Evolutionary conservation across 2,113 vertebrate species (phyloP).

Genomic region (Neogale vison): DNA sequence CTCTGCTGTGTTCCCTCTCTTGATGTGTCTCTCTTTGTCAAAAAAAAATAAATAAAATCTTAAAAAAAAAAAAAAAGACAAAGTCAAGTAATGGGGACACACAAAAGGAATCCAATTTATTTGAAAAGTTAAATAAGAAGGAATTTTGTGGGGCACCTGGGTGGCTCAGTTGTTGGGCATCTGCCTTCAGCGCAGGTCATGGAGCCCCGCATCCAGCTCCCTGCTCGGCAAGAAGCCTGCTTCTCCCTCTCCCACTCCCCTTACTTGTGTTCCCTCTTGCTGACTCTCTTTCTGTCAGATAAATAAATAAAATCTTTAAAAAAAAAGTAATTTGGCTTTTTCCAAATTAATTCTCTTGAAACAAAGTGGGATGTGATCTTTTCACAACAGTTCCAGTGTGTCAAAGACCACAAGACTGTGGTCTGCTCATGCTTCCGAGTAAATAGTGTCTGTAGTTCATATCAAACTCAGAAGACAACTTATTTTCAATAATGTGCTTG

Average conservation of each 20-base stretch:
- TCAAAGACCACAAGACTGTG: not conserved
- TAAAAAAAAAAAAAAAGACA: not conserved
- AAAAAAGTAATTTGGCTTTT: not conserved
- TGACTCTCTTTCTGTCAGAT: too few species aligned
- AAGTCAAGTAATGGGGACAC: slow-evolving; percentile 8
- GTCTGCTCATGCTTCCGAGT: slow-evolving; percentile 15
- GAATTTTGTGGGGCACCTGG: not conserved
- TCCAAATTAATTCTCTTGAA: slow-evolving; percentile 41
- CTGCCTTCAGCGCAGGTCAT: too few species aligned
- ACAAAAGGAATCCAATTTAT: not conserved
- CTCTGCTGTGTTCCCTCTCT: too few species aligned
- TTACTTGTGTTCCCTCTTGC: too few species aligned
- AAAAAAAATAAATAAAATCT: too few species aligned
- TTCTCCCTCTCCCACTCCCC: too few species aligned
- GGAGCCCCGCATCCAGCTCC: too few species aligned
- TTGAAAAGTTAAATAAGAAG: slow-evolving; percentile 42
- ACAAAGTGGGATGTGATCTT: not conserved
- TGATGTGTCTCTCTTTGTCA: too few species aligned
- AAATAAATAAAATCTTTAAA: too few species aligned
- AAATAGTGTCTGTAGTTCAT: not conserved
- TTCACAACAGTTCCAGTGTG: not conserved
- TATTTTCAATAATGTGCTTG: not conserved
- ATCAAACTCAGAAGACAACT: not conserved
- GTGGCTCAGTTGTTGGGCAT: too few species aligned
- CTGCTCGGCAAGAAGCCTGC: too few species aligned